A percentile compares a stretch with the other conserved stretches of the same genome.
phyloP scores from a whole-genome alignment of 1,140 invertebrate genomes.

The Hylyphantes graminicola region DNA sequence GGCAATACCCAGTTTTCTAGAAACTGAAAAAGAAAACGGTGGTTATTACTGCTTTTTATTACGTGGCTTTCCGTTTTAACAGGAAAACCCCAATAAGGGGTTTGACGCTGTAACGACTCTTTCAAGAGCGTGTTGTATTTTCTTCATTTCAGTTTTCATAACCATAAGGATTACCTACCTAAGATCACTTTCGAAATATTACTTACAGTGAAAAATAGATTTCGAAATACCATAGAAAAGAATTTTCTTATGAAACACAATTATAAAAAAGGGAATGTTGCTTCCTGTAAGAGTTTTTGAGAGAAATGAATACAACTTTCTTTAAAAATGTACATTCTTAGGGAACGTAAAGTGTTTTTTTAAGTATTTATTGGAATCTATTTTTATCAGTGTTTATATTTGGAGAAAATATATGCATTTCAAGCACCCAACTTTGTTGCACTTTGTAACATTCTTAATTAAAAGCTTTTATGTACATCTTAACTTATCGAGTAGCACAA shows the following conservation, averaged over 20 bases:
- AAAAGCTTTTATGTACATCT: too few relatives aligned
- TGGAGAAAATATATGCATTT: too few relatives aligned
- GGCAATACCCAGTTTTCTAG: conserved; percentile 1
- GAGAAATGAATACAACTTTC: conserved; percentile 24
- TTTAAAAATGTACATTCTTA: conserved; percentile 14
- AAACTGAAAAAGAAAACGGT: conserved; percentile 24
- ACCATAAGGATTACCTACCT: conserved; percentile 8
- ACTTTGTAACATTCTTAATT: too few relatives aligned
- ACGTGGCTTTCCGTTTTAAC: conserved; percentile 20
- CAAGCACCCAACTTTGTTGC: too few relatives aligned
- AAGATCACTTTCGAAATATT: conserved; percentile 31
- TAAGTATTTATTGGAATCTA: too few relatives aligned
- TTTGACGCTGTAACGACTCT: conserved; percentile 6
- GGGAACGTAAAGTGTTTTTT: conserved; percentile 6
- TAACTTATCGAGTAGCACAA: too few relatives aligned
- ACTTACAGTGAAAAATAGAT: neutral
- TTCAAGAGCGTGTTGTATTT: conserved; percentile 23
- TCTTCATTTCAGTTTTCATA: conserved; percentile 31
- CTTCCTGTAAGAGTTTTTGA: conserved; percentile 6
- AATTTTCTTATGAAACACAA: neutral
- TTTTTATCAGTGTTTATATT: too few relatives aligned
- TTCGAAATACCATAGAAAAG: conserved; percentile 1
- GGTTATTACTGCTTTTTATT: conserved; percentile 55
- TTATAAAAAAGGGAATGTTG: conserved; percentile 14
- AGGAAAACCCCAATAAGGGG: conserved; percentile 39